Base-by-base conservation (phyloP, 2,888 invertebrate species). In the Melinaea menophilus region DNA sequence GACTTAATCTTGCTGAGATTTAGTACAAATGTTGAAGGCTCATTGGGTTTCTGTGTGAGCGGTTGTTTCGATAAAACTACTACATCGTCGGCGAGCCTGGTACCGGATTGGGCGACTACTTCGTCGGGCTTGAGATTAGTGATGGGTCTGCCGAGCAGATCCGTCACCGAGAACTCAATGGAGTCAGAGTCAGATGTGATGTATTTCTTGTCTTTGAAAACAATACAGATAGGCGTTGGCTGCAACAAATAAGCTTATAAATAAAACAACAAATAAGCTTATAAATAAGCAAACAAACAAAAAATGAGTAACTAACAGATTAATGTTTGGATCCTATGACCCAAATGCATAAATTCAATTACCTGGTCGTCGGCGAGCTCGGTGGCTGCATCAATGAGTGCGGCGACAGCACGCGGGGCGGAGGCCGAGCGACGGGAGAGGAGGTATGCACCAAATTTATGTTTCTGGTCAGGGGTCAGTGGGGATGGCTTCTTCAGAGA, bases 371-470 rank as follows among this genome's bases (percentile, higher is more conserved):
- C 92, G 2, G 94, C 93, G 12, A 96, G 88, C 0, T 94, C 93
- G 54, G 91, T 90, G 33, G 98, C 90, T 0, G 96, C 96, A 69
- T 96, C 95, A 0, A 98, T 88, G 35, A 99, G 91, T 62, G 95
- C 92, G 67, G 95, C 93, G 4, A 96, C 96, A 45, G 98, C 97
- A 78, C 95, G 95, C 0, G 96, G 92, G 3, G 95, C 94, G 81
- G 95, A 97, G 2, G 98, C 98, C 56, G 97, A 96, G 71, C 95
- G 95, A 55, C 99, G 93, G 56, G 96, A 96, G 67, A 98, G 89
- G 76, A 99, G 93, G 90, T 99, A 99, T 79, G 95, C 95, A 0
- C 95, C 94, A 76, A 99, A 95, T 90, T 99, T 99, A 58, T 95
- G 93, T 2, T 94, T 94, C 87, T 98, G 98, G 35, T 94, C 94